Evolutionary conservation across 2,797 vertebrate genomes (phyloP), one percentile per base, ranked within the genome.

Genomic region (Coregonus sp.): DNA sequence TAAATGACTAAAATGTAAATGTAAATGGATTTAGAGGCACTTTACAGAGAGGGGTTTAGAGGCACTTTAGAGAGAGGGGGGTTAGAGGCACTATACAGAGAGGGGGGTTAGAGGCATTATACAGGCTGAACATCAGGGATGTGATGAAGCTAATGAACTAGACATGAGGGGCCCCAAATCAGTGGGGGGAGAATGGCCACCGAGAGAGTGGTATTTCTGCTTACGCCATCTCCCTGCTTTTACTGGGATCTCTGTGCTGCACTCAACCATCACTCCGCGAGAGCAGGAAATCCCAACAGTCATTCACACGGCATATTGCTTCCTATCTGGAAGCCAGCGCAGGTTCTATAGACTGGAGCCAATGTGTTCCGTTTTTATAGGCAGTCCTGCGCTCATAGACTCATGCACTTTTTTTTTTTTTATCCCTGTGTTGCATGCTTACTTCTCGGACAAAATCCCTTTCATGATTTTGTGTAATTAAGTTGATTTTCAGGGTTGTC

Each of bases 221-320:
- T 81, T 73, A 18, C 80, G 72, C 84, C 79, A 82, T 75, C 31
- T 15, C 79, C 77, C 81, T 81, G 70, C 72, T 65, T 78, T 74
- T 65, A 81, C 86, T 52, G 61, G 79, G 56, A 59, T 3, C 81
- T 79, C 76, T 82, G 87, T 70, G 75, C 88, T 87, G 86, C 89
- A 89, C 81, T 88, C 88, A 87, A 83, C 87, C 87, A 83, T 90
- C 86, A 85, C 88, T 90, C 67, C 75, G 78, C 47, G 86, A 89
- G 86, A 70, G 82, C 92, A 93, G 93, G 93, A 94, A 94, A 92
- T 94, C 93, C 92, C 92, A 90, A 59, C 91, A 89, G 91, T 93
- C 91, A 90, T 94, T 93, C 89, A 91, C 70, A 70, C 80, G 56
- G 86, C 89, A 84, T 92, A 94, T 92, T 91, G 90, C 92, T 94